Evolutionary conservation across 2,113 vertebrate species (phyloP).

Genomic region (Mirza zaza): DNA sequence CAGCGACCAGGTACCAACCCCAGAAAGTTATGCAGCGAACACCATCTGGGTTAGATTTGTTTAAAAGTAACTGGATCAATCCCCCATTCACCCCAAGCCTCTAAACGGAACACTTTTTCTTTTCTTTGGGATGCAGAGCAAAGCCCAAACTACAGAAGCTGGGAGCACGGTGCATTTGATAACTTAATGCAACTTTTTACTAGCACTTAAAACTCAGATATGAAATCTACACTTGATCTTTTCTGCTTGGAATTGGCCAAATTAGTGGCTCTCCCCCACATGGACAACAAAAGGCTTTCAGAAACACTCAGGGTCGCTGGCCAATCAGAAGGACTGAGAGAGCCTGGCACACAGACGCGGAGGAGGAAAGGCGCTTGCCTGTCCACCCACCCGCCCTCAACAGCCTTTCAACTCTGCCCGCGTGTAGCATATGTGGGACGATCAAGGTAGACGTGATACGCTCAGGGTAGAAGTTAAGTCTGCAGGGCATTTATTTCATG

Average conservation of each 20-base stretch:
- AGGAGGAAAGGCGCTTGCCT: neutral
- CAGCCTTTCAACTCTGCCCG: neutral
- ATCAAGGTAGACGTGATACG: neutral
- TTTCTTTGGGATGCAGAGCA: slow-evolving; percentile 47
- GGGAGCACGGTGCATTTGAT: slow-evolving; percentile 60
- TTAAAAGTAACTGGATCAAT: slow-evolving; percentile 46
- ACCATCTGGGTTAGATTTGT: slow-evolving; percentile 12
- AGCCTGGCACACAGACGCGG: neutral
- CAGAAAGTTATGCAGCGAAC: neutral
- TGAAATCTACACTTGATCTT: slow-evolving; percentile 78
- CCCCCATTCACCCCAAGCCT: neutral
- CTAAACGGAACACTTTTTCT: slow-evolving; percentile 3
- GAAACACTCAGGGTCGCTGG: slow-evolving; percentile 11
- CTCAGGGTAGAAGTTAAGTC: neutral
- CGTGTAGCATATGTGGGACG: neutral
- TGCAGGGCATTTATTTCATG: neutral
- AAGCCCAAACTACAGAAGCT: slow-evolving; percentile 47
- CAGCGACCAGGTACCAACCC: neutral
- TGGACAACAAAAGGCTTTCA: slow-evolving; percentile 79
- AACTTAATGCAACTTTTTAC: slow-evolving; percentile 75
- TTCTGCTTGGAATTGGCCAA: slow-evolving; percentile 77
- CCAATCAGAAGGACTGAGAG: neutral
- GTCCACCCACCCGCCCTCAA: fast-evolving
- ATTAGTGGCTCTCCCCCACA: slow-evolving; percentile 75
- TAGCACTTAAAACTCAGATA: slow-evolving; percentile 74